Base-by-base conservation (phyloP, 2,797 vertebrate species). In the Oreochromis grahami region DNA sequence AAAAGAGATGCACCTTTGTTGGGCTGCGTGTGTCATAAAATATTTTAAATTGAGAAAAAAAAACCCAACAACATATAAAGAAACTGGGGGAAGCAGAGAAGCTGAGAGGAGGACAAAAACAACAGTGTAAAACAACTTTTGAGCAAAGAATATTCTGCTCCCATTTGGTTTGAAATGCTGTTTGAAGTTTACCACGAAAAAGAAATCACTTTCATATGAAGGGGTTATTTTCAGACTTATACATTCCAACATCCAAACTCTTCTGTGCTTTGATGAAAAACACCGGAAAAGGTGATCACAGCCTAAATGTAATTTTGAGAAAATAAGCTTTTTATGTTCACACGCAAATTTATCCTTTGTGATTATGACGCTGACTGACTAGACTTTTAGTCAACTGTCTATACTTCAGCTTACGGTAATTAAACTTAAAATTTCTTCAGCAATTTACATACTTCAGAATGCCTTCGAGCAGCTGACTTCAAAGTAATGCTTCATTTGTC, bases 101-200 rank as follows among this genome's bases (percentile, higher is more conserved):
- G n/a, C 43, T 21, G 36, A 68, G 82, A 79, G 15, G 24, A 51
- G 89, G 91, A 91, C 87, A 88, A 87, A 88, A 91, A 92, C 87
- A 93, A 86, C 72, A 68, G 79, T 83, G 88, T 90, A 85, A 92
- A 93, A 90, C 85, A 86, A 86, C 78, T 76, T 91, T 58, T 86
- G 86, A 89, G 79, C 86, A 84, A 86, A 86, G 77, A 87, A 85
- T 78, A 80, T 77, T 83, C 58, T 34, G 29, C 70, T 89, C 82
- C 80, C 86, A 12, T 90, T 88, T 86, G 89, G 84, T 91, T 91
- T 86, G n/a, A 84, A 87, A 92, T 84, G 80, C 90, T n/a, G 86
- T 93, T 95, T 93, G 92, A 95, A 90, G 93, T 89, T 86, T 52
- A 81, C 32, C 81, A 90, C 86, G 81, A 86, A 93, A 94, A 87